A percentile compares a stretch with the other conserved stretches of the same genome.
phyloP scores from a whole-genome alignment of 2,888 invertebrate species.

The Heliothis peltigera region DNA sequence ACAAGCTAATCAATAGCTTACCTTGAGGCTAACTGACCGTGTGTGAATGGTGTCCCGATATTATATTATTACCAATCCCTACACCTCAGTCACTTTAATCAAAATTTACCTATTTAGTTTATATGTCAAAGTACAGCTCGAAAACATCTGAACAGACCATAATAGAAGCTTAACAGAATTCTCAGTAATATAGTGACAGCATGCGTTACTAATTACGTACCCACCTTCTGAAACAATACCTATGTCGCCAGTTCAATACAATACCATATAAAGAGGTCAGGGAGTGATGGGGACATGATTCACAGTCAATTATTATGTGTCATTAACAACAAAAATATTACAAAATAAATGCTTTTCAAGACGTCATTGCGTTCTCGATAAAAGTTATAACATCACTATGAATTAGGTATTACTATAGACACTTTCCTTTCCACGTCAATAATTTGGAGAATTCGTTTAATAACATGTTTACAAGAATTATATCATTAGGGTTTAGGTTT shows the following conservation, averaged over 20 bases:
- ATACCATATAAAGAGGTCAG: slow-evolving; percentile 31
- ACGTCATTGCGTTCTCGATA: neutral
- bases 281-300: slow-evolving; percentile 28
- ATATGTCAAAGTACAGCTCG: neutral
- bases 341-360: slow-evolving; percentile 14
- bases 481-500: no score
- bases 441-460: no score
- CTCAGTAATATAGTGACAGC: neutral
- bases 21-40: no score
- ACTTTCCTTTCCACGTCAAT: no score
- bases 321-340: slow-evolving; percentile 40
- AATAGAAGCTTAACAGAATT: slow-evolving; percentile 1
- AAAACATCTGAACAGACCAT: neutral
- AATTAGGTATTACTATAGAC: no score
- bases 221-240: neutral
- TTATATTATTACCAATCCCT: neutral
- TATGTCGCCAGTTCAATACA: neutral
- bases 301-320: slow-evolving; percentile 35
- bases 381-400: no score
- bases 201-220: neutral
- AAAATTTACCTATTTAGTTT: neutral
- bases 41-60: no score
- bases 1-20: no score
- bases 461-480: no score
- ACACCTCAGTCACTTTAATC: no score